These are phyloP conservation scores for Alloplasta piceator DNA, from an alignment of 2,888 invertebrate species.

Conservation along the genomic window DNA sequence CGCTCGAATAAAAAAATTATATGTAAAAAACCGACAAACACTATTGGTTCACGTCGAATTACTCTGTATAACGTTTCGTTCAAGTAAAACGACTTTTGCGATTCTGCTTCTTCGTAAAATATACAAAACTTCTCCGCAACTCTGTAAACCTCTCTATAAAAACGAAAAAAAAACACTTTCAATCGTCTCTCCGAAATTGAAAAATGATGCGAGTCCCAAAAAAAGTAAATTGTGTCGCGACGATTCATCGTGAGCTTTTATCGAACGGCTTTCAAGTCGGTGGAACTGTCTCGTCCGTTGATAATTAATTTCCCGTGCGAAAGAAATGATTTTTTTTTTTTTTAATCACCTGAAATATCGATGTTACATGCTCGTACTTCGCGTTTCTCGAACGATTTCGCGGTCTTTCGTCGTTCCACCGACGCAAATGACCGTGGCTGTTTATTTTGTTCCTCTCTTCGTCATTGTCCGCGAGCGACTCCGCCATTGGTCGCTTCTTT, in stretches of 20 bases:
- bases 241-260: too few species aligned
- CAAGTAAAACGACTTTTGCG: slow-evolving; percentile 44
- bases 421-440: slow-evolving; percentile 39
- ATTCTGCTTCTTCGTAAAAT: slow-evolving; percentile 76
- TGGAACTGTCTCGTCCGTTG: too few species aligned
- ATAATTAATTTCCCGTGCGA: too few species aligned
- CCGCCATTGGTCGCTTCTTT: slow-evolving; percentile 24
- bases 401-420: slow-evolving; percentile 55
- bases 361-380: background rate
- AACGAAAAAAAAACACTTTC: background rate
- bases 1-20: background rate
- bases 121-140: slow-evolving; percentile 58
- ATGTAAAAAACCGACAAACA: slow-evolving; percentile 19
- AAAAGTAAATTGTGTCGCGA: background rate
- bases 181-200: background rate
- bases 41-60: slow-evolving; percentile 29
- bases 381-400: slow-evolving; percentile 1
- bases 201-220: background rate
- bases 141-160: too few species aligned
- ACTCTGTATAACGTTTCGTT: background rate
- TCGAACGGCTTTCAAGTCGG: too few species aligned
- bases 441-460: slow-evolving; percentile 23
- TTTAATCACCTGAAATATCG: background rate
- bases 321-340: too few species aligned
- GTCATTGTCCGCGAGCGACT: slow-evolving; percentile 27